Base-by-base conservation (phyloP, 2,888 invertebrate genomes). In the Neoitamus cyanurus region DNA sequence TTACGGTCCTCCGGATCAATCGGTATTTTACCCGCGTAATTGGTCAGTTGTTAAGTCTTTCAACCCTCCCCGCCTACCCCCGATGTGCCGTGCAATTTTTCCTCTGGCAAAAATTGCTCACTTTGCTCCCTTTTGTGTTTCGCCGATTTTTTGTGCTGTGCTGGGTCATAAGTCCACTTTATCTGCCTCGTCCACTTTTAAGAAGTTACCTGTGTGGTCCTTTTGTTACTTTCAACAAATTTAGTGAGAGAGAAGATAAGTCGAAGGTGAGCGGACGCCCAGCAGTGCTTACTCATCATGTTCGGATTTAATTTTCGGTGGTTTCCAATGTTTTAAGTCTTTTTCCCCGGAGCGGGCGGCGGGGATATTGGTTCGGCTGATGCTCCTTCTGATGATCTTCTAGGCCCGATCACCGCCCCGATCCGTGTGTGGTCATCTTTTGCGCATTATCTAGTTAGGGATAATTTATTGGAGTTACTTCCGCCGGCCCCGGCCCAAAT, bases 191-290 rank as follows among this genome's bases (percentile, higher is more conserved):
- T 70, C 83, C 68, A 83, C 30, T 73, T 83, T 83, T 68, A 70
- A 83, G 48, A 48, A 83, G 42, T 72, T 30, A 73, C 85, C 80
- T 86, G 86, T 86, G 86, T 86, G 86, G 86, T 86, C 86, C 86
- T 86, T 86, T 85, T 85, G 84, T 85, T 86, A 86, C 82, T 86
- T 86, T 86, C 83, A 85, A 85, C 85, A 86, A 86, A 85, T 84
- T 85, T 84, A 73, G 78, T 78, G 73, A 77, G 70, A 48, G 84
- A 83, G 72, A 77, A 85, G 85, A 85, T 84, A 85, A 85, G 78
- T 84, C 84, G 73, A 84, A 85, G 84, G 83, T 82, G 84, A 84
- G 83, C 69, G 77, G 84, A 83, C 83, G 84, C 84, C 84, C 84
- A 85, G 58, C 85, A 84, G 84, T 84, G 85, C 84, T 85, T 85